Conservation (phyloP, 2,888 invertebrate species). For the Branchinecta sandiegonensis region DNA sequence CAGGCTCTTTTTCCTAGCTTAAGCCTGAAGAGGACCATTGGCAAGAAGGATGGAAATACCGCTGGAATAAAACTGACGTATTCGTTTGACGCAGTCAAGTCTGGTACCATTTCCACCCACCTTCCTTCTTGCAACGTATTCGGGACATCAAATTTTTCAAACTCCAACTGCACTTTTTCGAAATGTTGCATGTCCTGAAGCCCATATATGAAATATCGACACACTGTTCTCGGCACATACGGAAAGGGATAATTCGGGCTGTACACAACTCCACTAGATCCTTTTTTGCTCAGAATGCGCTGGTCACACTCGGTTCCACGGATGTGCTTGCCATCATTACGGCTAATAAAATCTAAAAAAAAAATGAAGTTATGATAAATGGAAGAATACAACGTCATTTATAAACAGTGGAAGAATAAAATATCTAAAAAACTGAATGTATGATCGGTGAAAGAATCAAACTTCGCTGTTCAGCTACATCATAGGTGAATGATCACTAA, state of each 20-base stretch:
- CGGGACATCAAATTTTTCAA: conserved; percentile 77
- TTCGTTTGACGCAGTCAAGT: too few relatives aligned
- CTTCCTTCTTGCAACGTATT: conserved; percentile 39
- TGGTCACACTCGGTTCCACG: conserved; percentile 97
- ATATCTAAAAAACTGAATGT: too few relatives aligned
- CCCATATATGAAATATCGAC: conserved; percentile 95
- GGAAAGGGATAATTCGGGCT: conserved; percentile 93
- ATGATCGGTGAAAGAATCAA: too few relatives aligned
- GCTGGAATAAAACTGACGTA: too few relatives aligned
- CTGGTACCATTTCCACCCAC: conserved; percentile 26
- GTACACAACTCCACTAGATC: conserved; percentile 79
- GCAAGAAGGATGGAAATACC: too few relatives aligned
- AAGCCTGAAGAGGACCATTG: too few relatives aligned
- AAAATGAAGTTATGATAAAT: conserved; percentile 22
- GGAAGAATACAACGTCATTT: neutral
- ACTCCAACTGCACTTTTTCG: conserved; percentile 79
- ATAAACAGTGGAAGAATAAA: too few relatives aligned
- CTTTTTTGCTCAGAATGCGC: conserved; percentile 83
- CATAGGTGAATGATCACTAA: too few relatives aligned
- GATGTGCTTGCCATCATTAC: conserved; percentile 86
- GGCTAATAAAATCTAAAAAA: conserved; percentile 65
- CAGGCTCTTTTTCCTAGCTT: conserved; percentile 23
- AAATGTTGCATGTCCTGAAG: conserved; percentile 93
- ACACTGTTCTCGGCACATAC: conserved; percentile 88
- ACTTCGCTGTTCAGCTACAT: too few relatives aligned